These are phyloP conservation scores for Steromphala cineraria DNA, from an alignment of 2,888 invertebrate genomes.

Conservation along the genomic window DNA sequence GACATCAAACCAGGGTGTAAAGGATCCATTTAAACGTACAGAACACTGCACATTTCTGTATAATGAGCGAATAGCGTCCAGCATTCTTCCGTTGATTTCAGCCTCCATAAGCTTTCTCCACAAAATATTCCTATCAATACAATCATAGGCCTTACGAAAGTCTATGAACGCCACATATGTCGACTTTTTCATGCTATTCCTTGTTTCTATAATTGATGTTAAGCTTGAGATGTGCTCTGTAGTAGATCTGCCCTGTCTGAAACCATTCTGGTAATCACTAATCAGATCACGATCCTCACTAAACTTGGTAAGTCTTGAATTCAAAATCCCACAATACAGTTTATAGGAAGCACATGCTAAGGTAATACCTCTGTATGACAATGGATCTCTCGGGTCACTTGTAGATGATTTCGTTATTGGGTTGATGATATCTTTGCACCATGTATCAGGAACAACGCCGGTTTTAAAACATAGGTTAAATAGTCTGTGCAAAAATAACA, in stretches of 20 bases:
- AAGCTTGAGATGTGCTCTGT: neutral
- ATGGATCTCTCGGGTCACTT: no score
- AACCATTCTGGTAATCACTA: neutral
- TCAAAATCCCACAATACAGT: neutral
- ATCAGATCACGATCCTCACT: neutral
- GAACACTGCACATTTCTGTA: neutral
- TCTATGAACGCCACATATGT: neutral
- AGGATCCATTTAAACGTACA: neutral
- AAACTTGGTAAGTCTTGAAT: neutral
- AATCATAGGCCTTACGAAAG: no score
- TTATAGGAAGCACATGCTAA: no score
- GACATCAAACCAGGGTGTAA: conserved; percentile 1
- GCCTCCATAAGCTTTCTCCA: neutral
- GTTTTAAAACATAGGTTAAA: no score
- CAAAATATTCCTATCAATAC: no score
- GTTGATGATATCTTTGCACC: no score
- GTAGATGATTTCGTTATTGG: no score
- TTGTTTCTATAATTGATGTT: no score
- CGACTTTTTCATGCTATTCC: neutral
- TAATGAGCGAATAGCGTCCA: neutral
- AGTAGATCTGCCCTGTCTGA: neutral
- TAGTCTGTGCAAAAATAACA: no score
- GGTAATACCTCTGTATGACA: neutral
- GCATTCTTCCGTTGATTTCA: neutral
- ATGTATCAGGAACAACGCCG: no score